Evolutionary conservation across 2,888 invertebrate species (phyloP).

Genomic region (Orchestes rusci): DNA sequence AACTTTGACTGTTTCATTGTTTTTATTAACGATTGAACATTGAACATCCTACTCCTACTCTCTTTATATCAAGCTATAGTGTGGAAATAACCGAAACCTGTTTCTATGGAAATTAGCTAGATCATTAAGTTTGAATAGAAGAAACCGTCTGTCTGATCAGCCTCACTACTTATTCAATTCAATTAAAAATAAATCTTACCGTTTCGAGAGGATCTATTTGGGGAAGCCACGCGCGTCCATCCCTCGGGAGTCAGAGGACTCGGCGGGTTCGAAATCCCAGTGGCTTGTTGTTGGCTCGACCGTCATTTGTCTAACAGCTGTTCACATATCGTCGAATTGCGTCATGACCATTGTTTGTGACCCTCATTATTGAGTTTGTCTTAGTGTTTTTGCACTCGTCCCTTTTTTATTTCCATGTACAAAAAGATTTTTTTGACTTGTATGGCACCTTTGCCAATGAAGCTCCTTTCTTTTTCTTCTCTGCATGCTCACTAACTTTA

Average conservation of each 20-base stretch:
- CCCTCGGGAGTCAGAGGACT: constrained; percentile 11
- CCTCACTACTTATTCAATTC: constrained; percentile 29
- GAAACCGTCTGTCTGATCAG: constrained; percentile 11
- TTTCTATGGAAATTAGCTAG: constrained; percentile 15
- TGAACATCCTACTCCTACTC: too few relatives aligned
- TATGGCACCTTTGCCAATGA: too few relatives aligned
- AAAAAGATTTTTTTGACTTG: too few relatives aligned
- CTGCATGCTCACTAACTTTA: too few relatives aligned
- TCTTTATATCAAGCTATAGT: too few relatives aligned
- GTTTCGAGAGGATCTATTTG: constrained; percentile 14
- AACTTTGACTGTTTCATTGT: too few relatives aligned
- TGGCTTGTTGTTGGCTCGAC: constrained; percentile 21
- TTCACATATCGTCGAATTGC: constrained; percentile 47
- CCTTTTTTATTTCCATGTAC: too few relatives aligned
- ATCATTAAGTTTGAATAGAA: constrained; percentile 22
- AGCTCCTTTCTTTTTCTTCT: too few relatives aligned
- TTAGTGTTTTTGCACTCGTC: too few relatives aligned
- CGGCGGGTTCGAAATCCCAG: constrained; percentile 20
- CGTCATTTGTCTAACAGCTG: constrained; percentile 45
- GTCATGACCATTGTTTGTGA: constrained; percentile 37
- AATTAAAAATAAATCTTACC: constrained; percentile 33
- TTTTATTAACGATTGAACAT: too few relatives aligned
- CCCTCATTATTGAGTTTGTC: constrained; percentile 15
- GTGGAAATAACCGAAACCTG: too few relatives aligned
- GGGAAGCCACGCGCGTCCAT: constrained; percentile 10